Percentiles rank a stretch among this genome's conserved stretches.
Conservation (phyloP, 2,888 invertebrate species). For the Elmis aenea region DNA sequence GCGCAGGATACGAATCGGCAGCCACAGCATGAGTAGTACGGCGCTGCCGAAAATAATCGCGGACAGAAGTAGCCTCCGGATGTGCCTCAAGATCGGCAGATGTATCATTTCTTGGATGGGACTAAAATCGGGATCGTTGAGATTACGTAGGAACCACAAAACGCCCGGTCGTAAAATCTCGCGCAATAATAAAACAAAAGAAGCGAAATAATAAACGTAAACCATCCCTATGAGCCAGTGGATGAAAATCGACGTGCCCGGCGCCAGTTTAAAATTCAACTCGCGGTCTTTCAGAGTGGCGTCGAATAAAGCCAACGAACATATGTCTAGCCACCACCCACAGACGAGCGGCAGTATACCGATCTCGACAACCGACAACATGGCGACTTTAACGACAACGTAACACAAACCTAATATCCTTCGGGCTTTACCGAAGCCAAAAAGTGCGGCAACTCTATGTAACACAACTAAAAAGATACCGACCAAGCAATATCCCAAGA, state of each 20-base stretch:
- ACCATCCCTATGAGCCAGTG: conserved; percentile 99
- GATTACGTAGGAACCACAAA: conserved; percentile 94
- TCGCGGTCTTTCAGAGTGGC: conserved; percentile 85
- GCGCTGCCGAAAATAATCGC: conserved; percentile 95
- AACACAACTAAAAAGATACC: conserved; percentile 76
- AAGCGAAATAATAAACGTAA: conserved; percentile 98
- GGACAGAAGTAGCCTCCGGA: conserved; percentile 85
- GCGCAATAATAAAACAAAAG: conserved; percentile 85
- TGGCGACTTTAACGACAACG: conserved; percentile 85
- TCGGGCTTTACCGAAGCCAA: conserved; percentile 75
- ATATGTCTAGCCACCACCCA: conserved; percentile 99
- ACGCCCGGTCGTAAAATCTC: conserved; percentile 96
- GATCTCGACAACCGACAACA: conserved; percentile 94
- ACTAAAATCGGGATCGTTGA: conserved; percentile 99
- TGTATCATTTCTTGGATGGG: conserved; percentile 99
- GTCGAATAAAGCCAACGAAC: conserved; percentile 89
- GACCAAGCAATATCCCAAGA: conserved; percentile 90
- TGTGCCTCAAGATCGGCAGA: conserved; percentile 85
- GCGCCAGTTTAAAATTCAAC: conserved; percentile 81
- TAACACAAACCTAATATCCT: conserved; percentile 88
- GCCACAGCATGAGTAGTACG: conserved; percentile 92
- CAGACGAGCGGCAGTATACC: conserved; percentile 94
- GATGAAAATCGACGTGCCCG: conserved; percentile 95
- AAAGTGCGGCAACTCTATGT: conserved; percentile 76
- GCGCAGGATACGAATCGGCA: conserved; percentile 85